Conservation (phyloP, 2,113 vertebrate genomes). For the Indri indri region DNA sequence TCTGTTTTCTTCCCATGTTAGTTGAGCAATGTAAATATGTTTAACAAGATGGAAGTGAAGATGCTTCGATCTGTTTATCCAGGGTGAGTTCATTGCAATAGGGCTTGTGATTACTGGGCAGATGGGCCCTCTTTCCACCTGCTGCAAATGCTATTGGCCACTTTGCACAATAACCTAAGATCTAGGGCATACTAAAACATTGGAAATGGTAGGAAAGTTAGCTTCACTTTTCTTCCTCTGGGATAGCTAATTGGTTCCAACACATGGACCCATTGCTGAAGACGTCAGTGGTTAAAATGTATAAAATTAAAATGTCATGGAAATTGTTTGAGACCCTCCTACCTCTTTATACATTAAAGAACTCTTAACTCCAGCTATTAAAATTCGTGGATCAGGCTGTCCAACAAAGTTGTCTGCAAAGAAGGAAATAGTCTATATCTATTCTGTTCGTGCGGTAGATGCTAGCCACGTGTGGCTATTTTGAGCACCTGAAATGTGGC, state of each 20-base stretch:
- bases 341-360: neutral
- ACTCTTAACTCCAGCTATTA: neutral
- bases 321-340: neutral
- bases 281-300: neutral
- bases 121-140: neutral
- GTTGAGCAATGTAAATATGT: neutral
- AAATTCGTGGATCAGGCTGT: constrained; percentile 6
- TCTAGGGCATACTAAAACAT: neutral
- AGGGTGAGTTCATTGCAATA: neutral
- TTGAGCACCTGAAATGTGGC: neutral
- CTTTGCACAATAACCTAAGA: constrained; percentile 2
- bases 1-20: neutral
- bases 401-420: neutral
- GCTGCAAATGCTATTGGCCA: neutral
- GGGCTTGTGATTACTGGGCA: neutral
- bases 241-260: neutral
- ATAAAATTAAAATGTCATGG: constrained; percentile 39
- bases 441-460: neutral
- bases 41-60: neutral
- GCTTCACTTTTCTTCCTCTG: neutral
- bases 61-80: neutral
- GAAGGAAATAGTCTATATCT: neutral
- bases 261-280: neutral
- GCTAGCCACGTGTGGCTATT: neutral
- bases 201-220: neutral